Percentiles rank a stretch among this genome's conserved stretches.
phyloP scores from a whole-genome alignment of 2,113 vertebrate genomes.

The Ictalurus furcatus region DNA sequence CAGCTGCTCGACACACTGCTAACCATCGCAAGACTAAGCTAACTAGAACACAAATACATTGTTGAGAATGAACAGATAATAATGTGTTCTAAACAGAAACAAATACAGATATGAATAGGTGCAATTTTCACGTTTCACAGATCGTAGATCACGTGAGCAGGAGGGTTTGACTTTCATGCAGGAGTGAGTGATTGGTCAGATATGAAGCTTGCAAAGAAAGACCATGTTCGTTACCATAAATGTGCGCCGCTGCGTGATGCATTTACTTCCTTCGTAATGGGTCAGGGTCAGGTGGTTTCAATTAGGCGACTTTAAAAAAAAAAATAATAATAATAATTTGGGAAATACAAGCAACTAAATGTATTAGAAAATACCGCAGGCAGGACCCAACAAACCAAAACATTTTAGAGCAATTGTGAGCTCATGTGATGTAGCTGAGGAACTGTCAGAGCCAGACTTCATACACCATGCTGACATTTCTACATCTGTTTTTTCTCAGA shows the following conservation, averaged over 20 bases:
- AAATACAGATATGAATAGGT: neutral
- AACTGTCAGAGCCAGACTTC: neutral
- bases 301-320: too few species aligned
- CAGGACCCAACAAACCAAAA: neutral
- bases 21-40: neutral
- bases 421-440: neutral
- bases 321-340: too few species aligned
- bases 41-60: neutral
- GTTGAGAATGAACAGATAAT: neutral
- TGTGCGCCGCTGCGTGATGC: too few species aligned
- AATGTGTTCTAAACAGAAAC: neutral
- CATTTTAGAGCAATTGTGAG: neutral
- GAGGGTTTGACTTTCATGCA: too few species aligned
- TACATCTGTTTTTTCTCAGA: neutral
- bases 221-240: too few species aligned
- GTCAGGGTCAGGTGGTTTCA: neutral
- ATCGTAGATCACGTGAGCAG: too few species aligned
- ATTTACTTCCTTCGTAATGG: neutral
- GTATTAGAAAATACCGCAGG: neutral
- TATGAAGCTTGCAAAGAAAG: too few species aligned
- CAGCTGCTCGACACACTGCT: neutral
- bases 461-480: neutral
- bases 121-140: too few species aligned
- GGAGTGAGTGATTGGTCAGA: too few species aligned
- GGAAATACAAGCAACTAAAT: too few species aligned